These are phyloP conservation scores for Girardinichthys multiradiatus DNA, from an alignment of 2,113 vertebrate species.

Conservation along the genomic window DNA sequence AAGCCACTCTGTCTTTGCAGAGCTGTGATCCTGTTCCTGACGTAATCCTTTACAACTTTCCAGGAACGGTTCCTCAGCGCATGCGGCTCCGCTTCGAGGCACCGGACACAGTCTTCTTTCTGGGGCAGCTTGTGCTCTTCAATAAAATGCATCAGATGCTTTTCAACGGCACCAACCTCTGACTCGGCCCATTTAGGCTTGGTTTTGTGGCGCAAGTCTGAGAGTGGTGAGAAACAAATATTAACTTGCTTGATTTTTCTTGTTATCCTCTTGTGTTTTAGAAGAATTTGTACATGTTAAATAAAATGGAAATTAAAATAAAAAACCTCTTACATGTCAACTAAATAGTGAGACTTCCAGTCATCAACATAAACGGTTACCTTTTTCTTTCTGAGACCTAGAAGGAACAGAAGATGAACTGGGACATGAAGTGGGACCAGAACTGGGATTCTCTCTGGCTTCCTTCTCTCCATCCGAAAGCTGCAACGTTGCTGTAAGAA, in stretches of 20 bases:
- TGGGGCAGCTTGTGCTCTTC: constrained; percentile 53
- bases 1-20: constrained; percentile 34
- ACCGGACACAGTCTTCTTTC: constrained; percentile 66
- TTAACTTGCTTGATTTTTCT: not conserved
- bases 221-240: not conserved
- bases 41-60: constrained; percentile 69
- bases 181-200: constrained; percentile 52
- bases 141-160: constrained; percentile 67
- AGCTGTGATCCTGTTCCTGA: constrained; percentile 72
- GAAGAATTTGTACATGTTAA: not conserved
- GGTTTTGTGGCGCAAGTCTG: constrained; percentile 5
- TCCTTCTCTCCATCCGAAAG: not conserved
- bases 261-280: not conserved
- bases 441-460: not conserved
- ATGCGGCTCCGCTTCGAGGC: constrained; percentile 57
- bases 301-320: not conserved
- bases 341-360: not conserved
- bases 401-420: not conserved
- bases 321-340: not conserved
- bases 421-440: not conserved
- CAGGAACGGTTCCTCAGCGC: constrained; percentile 59
- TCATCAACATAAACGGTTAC: not conserved
- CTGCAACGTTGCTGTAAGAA: not conserved
- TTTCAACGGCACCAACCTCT: constrained; percentile 64
- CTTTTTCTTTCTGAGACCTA: not conserved